phyloP scores from a whole-genome alignment of 2,888 invertebrate species.

The Ephialtes manifestator region DNA sequence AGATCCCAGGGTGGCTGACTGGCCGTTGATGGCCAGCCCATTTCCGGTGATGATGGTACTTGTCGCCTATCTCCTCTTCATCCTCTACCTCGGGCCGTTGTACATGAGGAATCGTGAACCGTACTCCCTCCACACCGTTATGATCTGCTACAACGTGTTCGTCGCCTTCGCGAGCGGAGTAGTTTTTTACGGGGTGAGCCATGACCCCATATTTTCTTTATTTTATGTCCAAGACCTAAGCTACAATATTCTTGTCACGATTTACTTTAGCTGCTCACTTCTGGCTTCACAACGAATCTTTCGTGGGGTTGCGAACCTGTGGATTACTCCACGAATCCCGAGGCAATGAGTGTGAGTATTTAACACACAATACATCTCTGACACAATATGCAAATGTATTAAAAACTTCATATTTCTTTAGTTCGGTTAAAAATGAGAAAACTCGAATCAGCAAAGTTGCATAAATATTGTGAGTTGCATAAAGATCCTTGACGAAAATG shows the following conservation, averaged over 20 bases:
- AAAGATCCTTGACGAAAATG: neutral
- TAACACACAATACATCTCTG: neutral
- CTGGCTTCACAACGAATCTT: constrained; percentile 89
- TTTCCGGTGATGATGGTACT: constrained; percentile 78
- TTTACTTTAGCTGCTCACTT: constrained; percentile 88
- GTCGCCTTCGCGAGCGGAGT: constrained; percentile 89
- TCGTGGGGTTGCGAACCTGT: constrained; percentile 90
- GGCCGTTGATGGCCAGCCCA: constrained; percentile 82
- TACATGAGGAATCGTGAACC: constrained; percentile 81
- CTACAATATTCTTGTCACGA: constrained; percentile 40
- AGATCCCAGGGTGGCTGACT: constrained; percentile 83
- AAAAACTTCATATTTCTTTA: neutral
- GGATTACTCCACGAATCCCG: constrained; percentile 90
- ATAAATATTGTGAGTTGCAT: neutral
- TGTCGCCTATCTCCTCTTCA: constrained; percentile 79
- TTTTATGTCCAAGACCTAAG: neutral
- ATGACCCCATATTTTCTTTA: constrained; percentile 64
- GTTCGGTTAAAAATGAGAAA: neutral
- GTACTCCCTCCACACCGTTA: constrained; percentile 78
- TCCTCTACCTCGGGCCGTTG: constrained; percentile 80
- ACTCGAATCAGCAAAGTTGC: neutral
- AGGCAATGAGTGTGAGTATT: constrained; percentile 88
- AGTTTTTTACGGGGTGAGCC: constrained; percentile 90
- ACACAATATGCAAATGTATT: neutral
- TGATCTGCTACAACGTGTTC: constrained; percentile 81